Evolutionary conservation across 1,140 invertebrate genomes (phyloP).

Genomic region (Cryptotermes secundus): DNA sequence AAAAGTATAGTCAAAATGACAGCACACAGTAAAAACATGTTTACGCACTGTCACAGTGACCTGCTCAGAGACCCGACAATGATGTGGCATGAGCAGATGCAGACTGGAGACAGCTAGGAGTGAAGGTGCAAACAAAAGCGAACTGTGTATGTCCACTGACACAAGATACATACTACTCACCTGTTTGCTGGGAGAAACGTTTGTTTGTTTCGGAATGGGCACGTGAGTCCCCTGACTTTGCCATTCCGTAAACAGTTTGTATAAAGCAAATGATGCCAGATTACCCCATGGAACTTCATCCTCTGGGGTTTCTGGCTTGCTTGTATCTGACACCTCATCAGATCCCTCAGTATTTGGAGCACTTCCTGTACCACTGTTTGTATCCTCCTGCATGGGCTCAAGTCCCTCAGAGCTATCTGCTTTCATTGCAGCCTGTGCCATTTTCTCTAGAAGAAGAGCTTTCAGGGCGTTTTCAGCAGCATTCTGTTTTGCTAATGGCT

Average conservation of each 20-base stretch:
- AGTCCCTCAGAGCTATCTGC: not conserved
- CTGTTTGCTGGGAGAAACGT: not conserved
- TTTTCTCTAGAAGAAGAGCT: constrained; percentile 66
- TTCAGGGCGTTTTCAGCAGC: constrained; percentile 73
- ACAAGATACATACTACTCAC: not conserved
- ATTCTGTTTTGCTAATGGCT: constrained; percentile 57
- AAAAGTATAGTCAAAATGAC: too few species aligned
- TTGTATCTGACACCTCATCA: constrained; percentile 37
- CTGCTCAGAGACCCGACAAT: too few species aligned
- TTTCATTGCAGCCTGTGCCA: constrained; percentile 52
- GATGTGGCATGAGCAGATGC: too few species aligned
- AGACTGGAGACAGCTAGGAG: too few species aligned
- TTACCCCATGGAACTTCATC: constrained; percentile 73
- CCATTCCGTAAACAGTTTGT: constrained; percentile 75
- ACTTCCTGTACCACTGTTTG: not conserved
- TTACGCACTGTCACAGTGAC: too few species aligned
- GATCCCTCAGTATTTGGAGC: not conserved
- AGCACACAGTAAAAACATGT: too few species aligned
- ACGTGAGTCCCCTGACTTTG: constrained; percentile 67
- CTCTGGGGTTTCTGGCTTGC: constrained; percentile 38
- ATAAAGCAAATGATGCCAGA: constrained; percentile 71
- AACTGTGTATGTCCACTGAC: too few species aligned
- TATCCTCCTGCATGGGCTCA: constrained; percentile 18
- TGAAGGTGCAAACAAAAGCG: too few species aligned
- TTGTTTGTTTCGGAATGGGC: constrained; percentile 43